Base-by-base conservation (phyloP, 2,888 invertebrate genomes). In the Lycocerus yunnanus region DNA sequence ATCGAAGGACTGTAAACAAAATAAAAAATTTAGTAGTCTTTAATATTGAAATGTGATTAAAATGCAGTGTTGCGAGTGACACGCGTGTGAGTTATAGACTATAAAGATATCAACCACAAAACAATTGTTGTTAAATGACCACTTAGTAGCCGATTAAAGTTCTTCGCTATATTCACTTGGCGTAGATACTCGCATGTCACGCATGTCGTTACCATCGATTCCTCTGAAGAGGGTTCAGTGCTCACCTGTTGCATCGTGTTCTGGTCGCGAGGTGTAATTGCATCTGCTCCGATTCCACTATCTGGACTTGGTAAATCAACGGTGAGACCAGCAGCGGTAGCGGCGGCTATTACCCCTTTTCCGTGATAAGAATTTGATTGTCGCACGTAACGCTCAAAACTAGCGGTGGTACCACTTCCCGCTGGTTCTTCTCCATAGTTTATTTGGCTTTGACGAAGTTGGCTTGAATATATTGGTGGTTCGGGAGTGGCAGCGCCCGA, bases 271-370 rank as follows among this genome's bases (percentile, higher is more conserved):
- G 97, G 96, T 76, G 97, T 97, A 86, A 96, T 95, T 81, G 96
- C 95, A 85, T 97, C 96, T 58, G 96, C 95, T 79, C 97, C 97
- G 85, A 98, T 97, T 79, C 98, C 98, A 85, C 96, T 96, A 89
- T 98, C 98, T 21, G 97, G 97, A 82, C 97, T 97, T 21, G 97
- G 97, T 85, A 98, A 91, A 89, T 97, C 97, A 85, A 97, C 97
- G 69, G 96, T 96, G 81, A 97, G 92, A 61, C 95, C 95, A 79
- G 93, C 93, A 74, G 93, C 93, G 80, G 92, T 91, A 84, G 93
- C 92, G 77, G 93, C 93, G 81, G 92, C 92, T 84, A 95, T 90
- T 85, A 92, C 90, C 84, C 93, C 90, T 88, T 93, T 90, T 85
- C 92, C 91, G 84, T 93, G 93, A 87, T 94, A 93, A 79, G 91